Base-by-base conservation (phyloP, 1,140 invertebrate species). In the Zaprionus kolodkinae region DNA sequence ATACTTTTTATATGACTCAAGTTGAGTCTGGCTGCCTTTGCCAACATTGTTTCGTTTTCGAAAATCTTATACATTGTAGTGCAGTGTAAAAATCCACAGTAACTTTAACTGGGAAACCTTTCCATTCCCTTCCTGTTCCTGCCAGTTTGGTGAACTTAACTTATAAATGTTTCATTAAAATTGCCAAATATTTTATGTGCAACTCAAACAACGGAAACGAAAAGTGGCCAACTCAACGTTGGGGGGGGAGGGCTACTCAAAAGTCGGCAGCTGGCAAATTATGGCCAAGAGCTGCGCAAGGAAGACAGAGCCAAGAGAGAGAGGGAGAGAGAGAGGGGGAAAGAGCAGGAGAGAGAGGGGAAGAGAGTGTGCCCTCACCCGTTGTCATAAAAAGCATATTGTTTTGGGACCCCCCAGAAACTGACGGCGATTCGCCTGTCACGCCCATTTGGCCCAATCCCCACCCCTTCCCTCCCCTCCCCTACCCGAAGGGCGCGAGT, bases 191-290 rank as follows among this genome's bases (percentile, higher is more conserved):
- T 79, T 79, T 79, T 79, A 79, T 78, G 77, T 59, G 69, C 57
- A 77, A 64, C 55, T 77, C 57, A 63, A 78, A 59, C 59, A 68
- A 67, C 59, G 52, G 25, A 50, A 64, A 65, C 61, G 57, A 77
- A 71, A 78, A 78, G 69, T 79, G 62, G 52, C 36, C 68, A 78
- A 63, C 55, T 30, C 68, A 78, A 63, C 55, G 35, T 35, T 38
- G 36, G 17, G 15, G 66, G 52, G n/a, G 27, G 25, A 45, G 56
- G 56, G 43, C 54, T 43, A 71, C 69, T 72, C 43, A 70, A 80
- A 81, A 76, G 62, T 82, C 65, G 50, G 65, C 79, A 82, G 76
- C 76, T 83, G 80, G 50, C 76, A 78, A 82, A 82, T 81, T 81
- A 78, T 68, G 79, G 61, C 56, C 77, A 68, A 52, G 67, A 43